Base-by-base conservation (phyloP, 2,113 vertebrate genomes). In the Alectura lathami region DNA sequence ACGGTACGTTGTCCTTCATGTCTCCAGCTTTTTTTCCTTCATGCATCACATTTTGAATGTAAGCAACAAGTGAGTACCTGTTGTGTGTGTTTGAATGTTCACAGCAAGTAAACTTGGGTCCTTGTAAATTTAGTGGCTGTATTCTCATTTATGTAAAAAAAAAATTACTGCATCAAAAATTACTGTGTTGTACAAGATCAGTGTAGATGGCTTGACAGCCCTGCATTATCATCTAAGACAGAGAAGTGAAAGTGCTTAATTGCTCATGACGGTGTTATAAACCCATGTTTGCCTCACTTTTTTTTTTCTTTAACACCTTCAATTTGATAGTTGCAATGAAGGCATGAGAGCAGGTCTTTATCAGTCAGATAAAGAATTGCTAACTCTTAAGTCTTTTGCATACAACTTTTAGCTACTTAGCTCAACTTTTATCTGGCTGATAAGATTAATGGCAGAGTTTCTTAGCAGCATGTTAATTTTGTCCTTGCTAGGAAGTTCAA, bases 401-500 rank as follows among this genome's bases (percentile, higher is more conserved):
- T 63, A 50, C 64, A 91, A 23, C 45, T 87, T 91, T 93, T 91
- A 91, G 45, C 48, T 89, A 54, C 57, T 80, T 38, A 69, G 8
- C 51, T 93, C 56, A 87, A 51, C 62, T 81, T 75, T 92, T 94
- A 94, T 91, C 96, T 95, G 40, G 5, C 86, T 74, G 97, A 97
- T 98, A 96, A 97, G 81, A 91, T 94, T 95, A 94, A 86, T 82
- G 82, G 69, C 93, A 94, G 42, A 29, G 11, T 66, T 95, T 95
- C 94, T 91, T 91, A 48, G 38, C 2, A 60, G 64, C 18, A 94
- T 96, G 92, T 94, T 83, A 80, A 72, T 91, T 93, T 89, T 76
- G 59, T 91, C 67, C 64, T 87, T 92, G 60, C 80, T 54, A 40
- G 53, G 70, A 76, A 93, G 85, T 70, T 72, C 83, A 95, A 93